Evolutionary conservation across 2,888 invertebrate genomes (phyloP).

Genomic region (Oxycera nigricornis): DNA sequence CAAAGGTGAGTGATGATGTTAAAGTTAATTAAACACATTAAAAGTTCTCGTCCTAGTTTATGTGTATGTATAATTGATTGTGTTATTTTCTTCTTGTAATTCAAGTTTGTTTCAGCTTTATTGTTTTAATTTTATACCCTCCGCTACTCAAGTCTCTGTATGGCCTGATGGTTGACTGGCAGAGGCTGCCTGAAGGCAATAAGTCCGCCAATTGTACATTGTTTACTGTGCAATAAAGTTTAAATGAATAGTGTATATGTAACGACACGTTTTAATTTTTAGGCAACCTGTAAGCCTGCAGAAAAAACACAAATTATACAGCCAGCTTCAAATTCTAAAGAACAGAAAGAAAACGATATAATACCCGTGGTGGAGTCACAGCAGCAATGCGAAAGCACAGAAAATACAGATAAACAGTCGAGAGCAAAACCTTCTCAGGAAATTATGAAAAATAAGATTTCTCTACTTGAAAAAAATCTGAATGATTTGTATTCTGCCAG

Average conservation of each 20-base stretch:
- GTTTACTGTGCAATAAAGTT: too few species aligned
- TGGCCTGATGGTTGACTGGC: too few species aligned
- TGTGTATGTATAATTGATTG: too few species aligned
- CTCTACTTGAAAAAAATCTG: slow-evolving; percentile 11
- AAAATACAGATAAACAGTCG: slow-evolving; percentile 5
- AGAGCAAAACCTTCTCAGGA: neutral
- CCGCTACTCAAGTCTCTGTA: too few species aligned
- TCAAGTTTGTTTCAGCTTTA: too few species aligned
- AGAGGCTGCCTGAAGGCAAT: too few species aligned
- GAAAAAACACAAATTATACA: slow-evolving; percentile 10
- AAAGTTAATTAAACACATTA: neutral
- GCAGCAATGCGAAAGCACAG: neutral
- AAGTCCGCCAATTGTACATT: too few species aligned
- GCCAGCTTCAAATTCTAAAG: slow-evolving; percentile 6
- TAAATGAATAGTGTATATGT: neutral
- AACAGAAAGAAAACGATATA: slow-evolving; percentile 2
- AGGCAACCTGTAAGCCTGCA: neutral
- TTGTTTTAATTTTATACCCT: too few species aligned
- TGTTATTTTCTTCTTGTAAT: too few species aligned
- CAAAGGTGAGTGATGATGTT: neutral
- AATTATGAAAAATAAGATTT: neutral
- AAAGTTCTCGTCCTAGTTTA: too few species aligned
- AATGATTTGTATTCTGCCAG: slow-evolving; percentile 1
- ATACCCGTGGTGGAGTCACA: neutral
- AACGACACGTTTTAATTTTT: neutral